These are phyloP conservation scores for Cherax quadricarinatus DNA, from an alignment of 1,140 invertebrate species.

Conservation along the genomic window DNA sequence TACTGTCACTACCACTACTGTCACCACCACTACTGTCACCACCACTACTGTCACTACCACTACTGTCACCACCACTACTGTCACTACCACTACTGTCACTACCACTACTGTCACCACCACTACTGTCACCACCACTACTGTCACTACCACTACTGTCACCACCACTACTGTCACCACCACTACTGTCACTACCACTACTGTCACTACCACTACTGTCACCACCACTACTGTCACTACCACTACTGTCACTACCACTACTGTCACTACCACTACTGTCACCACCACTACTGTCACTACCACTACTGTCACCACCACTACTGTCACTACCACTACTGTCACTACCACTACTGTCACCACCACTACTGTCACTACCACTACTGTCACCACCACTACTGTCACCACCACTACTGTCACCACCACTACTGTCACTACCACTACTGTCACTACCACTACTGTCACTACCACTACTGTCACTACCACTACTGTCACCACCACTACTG, in stretches of 20 bases:
- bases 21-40: slow-evolving; percentile 9
- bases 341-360: neutral
- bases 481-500: neutral
- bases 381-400: neutral
- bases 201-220: slow-evolving; percentile 10
- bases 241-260: slow-evolving; percentile 11
- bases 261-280: slow-evolving; percentile 10
- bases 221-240: slow-evolving; percentile 10
- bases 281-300: slow-evolving; percentile 10
- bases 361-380: neutral
- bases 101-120: slow-evolving; percentile 10
- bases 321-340: neutral
- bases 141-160: slow-evolving; percentile 10
- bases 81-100: slow-evolving; percentile 11
- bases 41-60: slow-evolving; percentile 10
- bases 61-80: slow-evolving; percentile 10
- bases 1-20: slow-evolving; percentile 10
- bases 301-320: neutral
- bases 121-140: slow-evolving; percentile 10
- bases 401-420: slow-evolving; percentile 7
- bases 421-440: neutral
- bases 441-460: neutral
- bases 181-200: slow-evolving; percentile 10
- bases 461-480: neutral
- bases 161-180: slow-evolving; percentile 10